Conservation (phyloP, 2,888 invertebrate genomes). For the Caenorhabditis angaria region DNA sequence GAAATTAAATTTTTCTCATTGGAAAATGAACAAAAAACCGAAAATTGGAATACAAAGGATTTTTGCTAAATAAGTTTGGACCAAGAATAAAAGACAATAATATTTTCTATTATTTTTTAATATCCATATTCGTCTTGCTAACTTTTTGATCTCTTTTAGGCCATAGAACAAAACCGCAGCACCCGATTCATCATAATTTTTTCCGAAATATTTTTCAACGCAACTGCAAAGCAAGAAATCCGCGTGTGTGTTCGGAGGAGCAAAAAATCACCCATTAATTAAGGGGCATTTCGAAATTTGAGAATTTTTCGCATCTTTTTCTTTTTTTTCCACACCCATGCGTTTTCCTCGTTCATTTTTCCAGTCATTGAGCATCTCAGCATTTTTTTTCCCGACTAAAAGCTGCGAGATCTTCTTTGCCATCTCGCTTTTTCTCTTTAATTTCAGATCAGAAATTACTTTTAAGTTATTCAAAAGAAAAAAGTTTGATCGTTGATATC, state of each 20-base stretch:
- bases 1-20: too few species aligned
- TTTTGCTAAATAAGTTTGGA: too few species aligned
- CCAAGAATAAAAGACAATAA: too few species aligned
- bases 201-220: not conserved
- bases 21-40: too few species aligned
- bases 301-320: slow-evolving; percentile 2
- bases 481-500: too few species aligned
- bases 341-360: slow-evolving; percentile 2
- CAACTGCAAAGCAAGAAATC: not conserved
- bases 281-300: slow-evolving; percentile 4
- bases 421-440: not conserved
- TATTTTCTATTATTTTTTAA: too few species aligned
- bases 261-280: slow-evolving; percentile 1
- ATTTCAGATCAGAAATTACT: not conserved
- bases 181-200: too few species aligned
- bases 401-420: not conserved
- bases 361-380: slow-evolving; percentile 4
- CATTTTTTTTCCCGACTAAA: too few species aligned
- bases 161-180: too few species aligned
- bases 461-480: not conserved
- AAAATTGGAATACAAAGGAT: too few species aligned
- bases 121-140: too few species aligned
- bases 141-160: too few species aligned
- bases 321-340: slow-evolving; percentile 4
- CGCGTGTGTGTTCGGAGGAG: not conserved